phyloP scores from a whole-genome alignment of 2,113 vertebrate species.

The Mesocricetus auratus region DNA sequence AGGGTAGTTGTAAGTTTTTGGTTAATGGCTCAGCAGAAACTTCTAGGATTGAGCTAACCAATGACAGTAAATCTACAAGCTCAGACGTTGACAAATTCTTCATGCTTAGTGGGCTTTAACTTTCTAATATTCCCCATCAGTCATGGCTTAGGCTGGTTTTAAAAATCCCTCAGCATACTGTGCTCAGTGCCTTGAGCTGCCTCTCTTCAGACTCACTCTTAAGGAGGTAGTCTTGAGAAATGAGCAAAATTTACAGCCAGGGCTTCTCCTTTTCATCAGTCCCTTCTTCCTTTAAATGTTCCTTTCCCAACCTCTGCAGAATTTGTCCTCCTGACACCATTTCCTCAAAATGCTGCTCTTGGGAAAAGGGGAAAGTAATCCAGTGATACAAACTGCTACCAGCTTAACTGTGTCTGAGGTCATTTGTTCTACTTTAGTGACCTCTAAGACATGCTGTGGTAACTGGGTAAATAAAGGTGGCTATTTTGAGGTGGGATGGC shows the following conservation, averaged over 20 bases:
- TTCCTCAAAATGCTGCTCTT: neutral
- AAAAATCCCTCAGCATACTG: neutral
- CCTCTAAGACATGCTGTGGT: neutral
- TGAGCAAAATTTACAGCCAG: neutral
- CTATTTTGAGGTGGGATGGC: neutral
- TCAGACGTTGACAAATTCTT: constrained; percentile 50
- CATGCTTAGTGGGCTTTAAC: neutral
- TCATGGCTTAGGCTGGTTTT: constrained; percentile 44
- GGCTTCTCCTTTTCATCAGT: neutral
- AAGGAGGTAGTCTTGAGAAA: constrained; percentile 28
- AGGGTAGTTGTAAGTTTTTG: neutral
- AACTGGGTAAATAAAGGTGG: neutral
- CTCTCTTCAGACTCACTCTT: neutral
- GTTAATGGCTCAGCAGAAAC: constrained; percentile 11
- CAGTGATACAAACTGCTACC: neutral
- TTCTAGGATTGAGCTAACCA: neutral
- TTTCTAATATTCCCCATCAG: neutral
- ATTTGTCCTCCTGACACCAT: neutral
- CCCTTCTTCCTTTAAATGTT: neutral
- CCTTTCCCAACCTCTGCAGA: neutral
- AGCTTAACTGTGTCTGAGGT: neutral
- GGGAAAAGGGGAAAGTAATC: constrained; percentile 7
- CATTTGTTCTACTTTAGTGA: neutral
- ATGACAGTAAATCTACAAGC: constrained; percentile 48
- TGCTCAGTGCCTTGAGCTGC: neutral